phyloP scores from a whole-genome alignment of 2,797 vertebrate genomes.

The Dallia pectoralis region DNA sequence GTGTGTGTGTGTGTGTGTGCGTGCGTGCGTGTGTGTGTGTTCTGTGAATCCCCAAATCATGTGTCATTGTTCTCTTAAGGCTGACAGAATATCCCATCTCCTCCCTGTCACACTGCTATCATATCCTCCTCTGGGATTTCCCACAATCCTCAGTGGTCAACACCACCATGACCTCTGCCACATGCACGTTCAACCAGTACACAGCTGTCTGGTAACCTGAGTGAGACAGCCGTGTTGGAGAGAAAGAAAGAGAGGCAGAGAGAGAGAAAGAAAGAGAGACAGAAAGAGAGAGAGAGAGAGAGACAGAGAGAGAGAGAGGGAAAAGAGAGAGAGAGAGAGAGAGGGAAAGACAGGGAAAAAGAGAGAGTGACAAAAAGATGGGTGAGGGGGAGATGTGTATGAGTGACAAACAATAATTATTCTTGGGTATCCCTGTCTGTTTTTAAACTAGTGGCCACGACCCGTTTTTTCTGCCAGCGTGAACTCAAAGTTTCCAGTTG shows the following conservation, averaged over 20 bases:
- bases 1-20: neutral
- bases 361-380: neutral
- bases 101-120: constrained; percentile 30
- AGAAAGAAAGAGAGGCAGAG: neutral
- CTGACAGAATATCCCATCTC: neutral
- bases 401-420: constrained; percentile 54
- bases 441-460: constrained; percentile 49
- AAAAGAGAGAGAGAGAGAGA: constrained; percentile 26
- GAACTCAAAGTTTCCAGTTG: constrained; percentile 54
- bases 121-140: constrained; percentile 50
- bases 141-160: constrained; percentile 39
- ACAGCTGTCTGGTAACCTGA: constrained; percentile 52
- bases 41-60: neutral
- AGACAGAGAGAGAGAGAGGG: constrained; percentile 39
- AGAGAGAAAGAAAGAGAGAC: neutral
- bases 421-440: constrained; percentile 38
- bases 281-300: constrained; percentile 42
- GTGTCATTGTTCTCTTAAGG: no score
- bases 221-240: constrained; percentile 45
- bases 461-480: constrained; percentile 11
- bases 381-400: constrained; percentile 36
- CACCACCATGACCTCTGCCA: constrained; percentile 37
- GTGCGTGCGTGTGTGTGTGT: no score
- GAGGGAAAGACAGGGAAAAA: no score
- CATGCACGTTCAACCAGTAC: constrained; percentile 26